phyloP scores from a whole-genome alignment of 2,113 vertebrate species.

The Eidolon helvum region DNA sequence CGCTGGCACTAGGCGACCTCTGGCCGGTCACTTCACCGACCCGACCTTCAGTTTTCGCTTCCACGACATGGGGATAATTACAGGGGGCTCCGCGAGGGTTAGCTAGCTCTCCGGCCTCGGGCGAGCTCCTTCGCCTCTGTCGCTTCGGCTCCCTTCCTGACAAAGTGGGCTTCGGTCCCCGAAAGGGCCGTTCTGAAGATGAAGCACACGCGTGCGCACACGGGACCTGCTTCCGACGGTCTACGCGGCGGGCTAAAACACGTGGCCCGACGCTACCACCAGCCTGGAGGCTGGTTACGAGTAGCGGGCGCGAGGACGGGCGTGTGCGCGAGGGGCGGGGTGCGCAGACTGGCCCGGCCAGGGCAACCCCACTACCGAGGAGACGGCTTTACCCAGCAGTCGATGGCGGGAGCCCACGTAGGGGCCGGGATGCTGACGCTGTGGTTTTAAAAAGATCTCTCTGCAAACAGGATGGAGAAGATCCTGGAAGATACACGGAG shows the following conservation, averaged over 20 bases:
- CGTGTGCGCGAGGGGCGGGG: no score
- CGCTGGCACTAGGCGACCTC: neutral
- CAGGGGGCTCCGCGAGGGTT: neutral
- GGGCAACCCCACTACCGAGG: neutral
- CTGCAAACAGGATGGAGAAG: neutral
- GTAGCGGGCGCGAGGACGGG: no score
- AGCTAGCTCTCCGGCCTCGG: neutral
- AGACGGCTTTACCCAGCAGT: neutral
- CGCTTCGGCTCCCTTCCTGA: neutral
- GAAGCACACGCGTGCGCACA: neutral
- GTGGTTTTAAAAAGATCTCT: neutral
- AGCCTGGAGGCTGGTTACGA: neutral
- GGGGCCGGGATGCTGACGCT: neutral
- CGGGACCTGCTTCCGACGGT: neutral
- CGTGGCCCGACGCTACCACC: neutral
- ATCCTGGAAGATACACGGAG: neutral
- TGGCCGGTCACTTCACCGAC: neutral
- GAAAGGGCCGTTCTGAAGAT: neutral
- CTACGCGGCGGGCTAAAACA: neutral
- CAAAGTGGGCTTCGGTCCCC: neutral
- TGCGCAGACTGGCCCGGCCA: neutral
- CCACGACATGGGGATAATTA: neutral
- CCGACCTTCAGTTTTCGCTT: neutral
- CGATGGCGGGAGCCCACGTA: neutral
- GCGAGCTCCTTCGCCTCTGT: neutral